Evolutionary conservation across 2,113 vertebrate species (phyloP).

Genomic region (Pycnonotus jocosus): DNA sequence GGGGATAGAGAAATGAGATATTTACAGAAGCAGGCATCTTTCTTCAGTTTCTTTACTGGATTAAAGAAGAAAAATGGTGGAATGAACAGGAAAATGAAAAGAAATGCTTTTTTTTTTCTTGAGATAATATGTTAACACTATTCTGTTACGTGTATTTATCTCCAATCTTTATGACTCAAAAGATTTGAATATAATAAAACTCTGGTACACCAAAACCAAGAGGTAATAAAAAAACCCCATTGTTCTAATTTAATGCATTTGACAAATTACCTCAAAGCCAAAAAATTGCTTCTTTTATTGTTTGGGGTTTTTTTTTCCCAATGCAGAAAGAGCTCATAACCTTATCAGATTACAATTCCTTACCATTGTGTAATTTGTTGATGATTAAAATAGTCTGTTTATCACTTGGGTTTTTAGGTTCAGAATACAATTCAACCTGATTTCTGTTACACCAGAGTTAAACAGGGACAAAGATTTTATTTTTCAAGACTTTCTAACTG

Average conservation of each 20-base stretch:
- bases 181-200: neutral
- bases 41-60: neutral
- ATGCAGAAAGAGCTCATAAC: neutral
- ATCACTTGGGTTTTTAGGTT: neutral
- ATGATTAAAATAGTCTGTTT: neutral
- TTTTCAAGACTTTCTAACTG: neutral
- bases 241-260: neutral
- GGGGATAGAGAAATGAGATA: conserved; percentile 9
- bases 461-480: neutral
- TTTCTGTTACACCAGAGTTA: neutral
- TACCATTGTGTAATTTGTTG: neutral
- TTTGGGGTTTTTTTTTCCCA: neutral
- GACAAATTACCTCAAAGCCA: neutral
- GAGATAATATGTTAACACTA: neutral
- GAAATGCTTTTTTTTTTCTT: neutral
- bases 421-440: neutral
- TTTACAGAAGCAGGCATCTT: neutral
- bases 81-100: conserved; percentile 2
- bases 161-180: conserved; percentile 6
- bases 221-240: neutral
- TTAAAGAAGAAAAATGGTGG: neutral
- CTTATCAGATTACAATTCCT: neutral
- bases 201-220: neutral
- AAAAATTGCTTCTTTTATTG: neutral
- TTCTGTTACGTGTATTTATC: conserved; percentile 8